Evolutionary conservation across 92 coral and sea anemone species (phyloP).

Genomic region (Muricea muricata): DNA sequence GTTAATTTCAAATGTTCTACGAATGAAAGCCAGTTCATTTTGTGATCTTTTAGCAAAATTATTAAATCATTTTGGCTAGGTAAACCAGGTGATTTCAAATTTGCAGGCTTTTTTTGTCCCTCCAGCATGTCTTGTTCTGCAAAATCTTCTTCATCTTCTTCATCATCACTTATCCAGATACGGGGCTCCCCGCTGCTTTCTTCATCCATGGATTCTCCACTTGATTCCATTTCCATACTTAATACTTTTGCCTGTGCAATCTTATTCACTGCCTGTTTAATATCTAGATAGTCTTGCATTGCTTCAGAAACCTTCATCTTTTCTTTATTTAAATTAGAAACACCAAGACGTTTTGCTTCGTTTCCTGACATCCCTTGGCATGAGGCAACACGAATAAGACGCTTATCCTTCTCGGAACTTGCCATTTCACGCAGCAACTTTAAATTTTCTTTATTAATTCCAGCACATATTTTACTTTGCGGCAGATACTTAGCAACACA

Average conservation of each 20-base stretch:
- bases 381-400: conserved; percentile 38
- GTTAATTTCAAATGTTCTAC: conserved; percentile 22
- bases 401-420: conserved; percentile 37
- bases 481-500: conserved; percentile 49
- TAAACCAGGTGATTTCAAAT: neutral
- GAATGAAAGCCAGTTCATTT: conserved; percentile 36
- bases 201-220: neutral
- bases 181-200: conserved; percentile 17
- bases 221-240: neutral
- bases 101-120: neutral
- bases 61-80: conserved; percentile 18
- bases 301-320: neutral
- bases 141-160: neutral
- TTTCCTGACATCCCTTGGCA: conserved; percentile 48
- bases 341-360: neutral
- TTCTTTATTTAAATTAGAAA: conserved; percentile 16
- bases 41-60: neutral
- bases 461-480: neutral
- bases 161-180: conserved; percentile 26
- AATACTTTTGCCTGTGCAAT: conserved; percentile 50
- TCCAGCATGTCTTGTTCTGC: neutral
- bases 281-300: conserved; percentile 15
- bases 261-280: conserved; percentile 33
- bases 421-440: conserved; percentile 41
- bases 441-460: conserved; percentile 38